A percentile compares a stretch with the other conserved stretches of the same genome.
phyloP scores from a whole-genome alignment of 2,797 vertebrate genomes.

The Chloroceryle inda region DNA sequence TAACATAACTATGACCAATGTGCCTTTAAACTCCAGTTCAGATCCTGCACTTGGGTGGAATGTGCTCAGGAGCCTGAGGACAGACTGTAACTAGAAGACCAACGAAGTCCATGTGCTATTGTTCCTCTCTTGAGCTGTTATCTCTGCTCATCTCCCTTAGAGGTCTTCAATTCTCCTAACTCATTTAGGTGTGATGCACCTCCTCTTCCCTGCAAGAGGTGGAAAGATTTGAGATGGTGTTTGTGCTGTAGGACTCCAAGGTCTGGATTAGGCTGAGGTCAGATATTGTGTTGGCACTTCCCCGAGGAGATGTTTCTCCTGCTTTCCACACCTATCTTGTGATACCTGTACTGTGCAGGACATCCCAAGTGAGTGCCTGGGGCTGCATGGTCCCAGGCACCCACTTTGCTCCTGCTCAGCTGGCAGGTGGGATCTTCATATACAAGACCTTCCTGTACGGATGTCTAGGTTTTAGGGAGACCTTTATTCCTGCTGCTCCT shows the following conservation, averaged over 20 bases:
- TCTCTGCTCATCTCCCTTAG: too few species aligned
- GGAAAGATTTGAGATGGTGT: not conserved
- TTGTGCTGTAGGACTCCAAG: not conserved
- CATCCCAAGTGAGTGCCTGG: rapidly evolving
- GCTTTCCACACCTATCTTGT: not conserved
- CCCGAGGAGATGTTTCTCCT: not conserved
- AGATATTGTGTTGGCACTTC: not conserved
- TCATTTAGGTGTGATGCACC: too few species aligned
- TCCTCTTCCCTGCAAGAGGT: not conserved
- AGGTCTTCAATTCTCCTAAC: not conserved
- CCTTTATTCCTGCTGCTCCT: not conserved
- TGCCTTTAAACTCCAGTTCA: not conserved
- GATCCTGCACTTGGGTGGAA: not conserved
- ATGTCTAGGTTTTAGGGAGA: not conserved
- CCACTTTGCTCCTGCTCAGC: not conserved
- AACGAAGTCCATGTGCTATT: rapidly evolving
- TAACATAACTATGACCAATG: not conserved
- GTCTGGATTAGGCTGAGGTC: not conserved
- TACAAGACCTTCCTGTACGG: not conserved
- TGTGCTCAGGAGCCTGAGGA: not conserved
- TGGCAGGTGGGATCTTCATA: not conserved
- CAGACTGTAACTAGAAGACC: not conserved
- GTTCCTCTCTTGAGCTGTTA: not conserved
- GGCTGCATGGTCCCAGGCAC: too few species aligned
- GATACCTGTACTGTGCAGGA: too few species aligned